Conservation (phyloP, 2,888 invertebrate species). For the Pomacea canaliculata region DNA sequence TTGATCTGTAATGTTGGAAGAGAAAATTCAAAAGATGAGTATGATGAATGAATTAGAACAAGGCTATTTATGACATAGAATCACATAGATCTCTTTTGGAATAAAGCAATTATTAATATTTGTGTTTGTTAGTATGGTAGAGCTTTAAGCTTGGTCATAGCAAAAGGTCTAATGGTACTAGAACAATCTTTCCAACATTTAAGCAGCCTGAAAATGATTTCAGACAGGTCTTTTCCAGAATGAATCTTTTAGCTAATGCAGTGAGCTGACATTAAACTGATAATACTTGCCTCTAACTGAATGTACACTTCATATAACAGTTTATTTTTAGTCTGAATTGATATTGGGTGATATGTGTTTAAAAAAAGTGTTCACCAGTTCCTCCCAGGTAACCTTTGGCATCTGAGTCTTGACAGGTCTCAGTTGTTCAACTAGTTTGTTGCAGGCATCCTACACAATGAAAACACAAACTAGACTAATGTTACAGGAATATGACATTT, state of each 20-base stretch:
- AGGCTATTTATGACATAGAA: neutral
- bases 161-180: too few relatives aligned
- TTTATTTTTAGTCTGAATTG: neutral
- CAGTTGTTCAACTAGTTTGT: conserved; percentile 80
- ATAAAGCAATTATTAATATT: neutral
- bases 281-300: too few relatives aligned
- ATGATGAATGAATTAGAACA: neutral
- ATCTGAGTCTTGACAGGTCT: conserved; percentile 81
- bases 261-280: too few relatives aligned
- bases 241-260: too few relatives aligned
- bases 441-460: conserved; percentile 79
- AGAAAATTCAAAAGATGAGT: neutral
- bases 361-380: conserved; percentile 74
- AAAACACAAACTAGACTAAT: too few relatives aligned
- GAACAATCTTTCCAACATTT: too few relatives aligned
- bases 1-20: neutral
- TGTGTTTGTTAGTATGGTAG: too few relatives aligned
- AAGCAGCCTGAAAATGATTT: too few relatives aligned
- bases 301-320: too few relatives aligned
- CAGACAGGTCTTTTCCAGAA: too few relatives aligned
- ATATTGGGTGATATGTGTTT: conserved; percentile 36
- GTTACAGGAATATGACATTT: too few relatives aligned
- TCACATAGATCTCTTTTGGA: neutral
- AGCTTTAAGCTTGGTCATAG: too few relatives aligned
- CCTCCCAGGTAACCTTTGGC: conserved; percentile 86